A percentile compares a stretch with the other conserved stretches of the same genome.
phyloP scores from a whole-genome alignment of 1,140 invertebrate genomes.

The Piezodorus guildinii region DNA sequence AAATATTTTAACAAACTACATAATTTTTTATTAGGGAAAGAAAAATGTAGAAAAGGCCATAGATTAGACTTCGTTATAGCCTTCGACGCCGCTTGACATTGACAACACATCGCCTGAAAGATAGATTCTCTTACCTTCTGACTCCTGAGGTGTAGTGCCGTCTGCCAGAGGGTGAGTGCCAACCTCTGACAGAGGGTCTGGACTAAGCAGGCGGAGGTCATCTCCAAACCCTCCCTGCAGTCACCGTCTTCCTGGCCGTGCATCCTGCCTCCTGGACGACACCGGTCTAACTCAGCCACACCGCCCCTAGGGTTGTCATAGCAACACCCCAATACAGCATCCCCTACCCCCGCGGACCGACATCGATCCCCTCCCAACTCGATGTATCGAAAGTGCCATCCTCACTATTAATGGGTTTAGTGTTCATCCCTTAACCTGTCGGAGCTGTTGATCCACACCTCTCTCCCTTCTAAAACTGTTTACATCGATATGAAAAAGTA shows the following conservation, averaged over 20 bases:
- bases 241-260: background rate
- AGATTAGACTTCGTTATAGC: no score
- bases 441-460: no score
- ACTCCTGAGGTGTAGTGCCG: conserved; percentile 43
- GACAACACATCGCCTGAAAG: no score
- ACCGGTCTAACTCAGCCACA: background rate
- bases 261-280: background rate
- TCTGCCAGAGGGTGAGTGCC: conserved; percentile 49
- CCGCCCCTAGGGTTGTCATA: background rate
- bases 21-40: no score
- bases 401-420: no score
- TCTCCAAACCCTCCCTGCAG: conserved; percentile 21
- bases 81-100: no score
- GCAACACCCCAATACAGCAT: conserved; percentile 14
- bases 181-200: conserved; percentile 39
- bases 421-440: no score
- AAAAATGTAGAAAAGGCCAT: no score
- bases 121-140: conserved; percentile 17
- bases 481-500: no score
- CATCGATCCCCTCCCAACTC: background rate
- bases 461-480: no score
- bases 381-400: no score
- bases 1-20: no score
- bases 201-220: conserved; percentile 18
- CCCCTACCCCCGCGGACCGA: background rate